A percentile compares a stretch with the other conserved stretches of the same genome.
Conservation (phyloP, 2,888 invertebrate species). For the Parnassius smintheus region DNA sequence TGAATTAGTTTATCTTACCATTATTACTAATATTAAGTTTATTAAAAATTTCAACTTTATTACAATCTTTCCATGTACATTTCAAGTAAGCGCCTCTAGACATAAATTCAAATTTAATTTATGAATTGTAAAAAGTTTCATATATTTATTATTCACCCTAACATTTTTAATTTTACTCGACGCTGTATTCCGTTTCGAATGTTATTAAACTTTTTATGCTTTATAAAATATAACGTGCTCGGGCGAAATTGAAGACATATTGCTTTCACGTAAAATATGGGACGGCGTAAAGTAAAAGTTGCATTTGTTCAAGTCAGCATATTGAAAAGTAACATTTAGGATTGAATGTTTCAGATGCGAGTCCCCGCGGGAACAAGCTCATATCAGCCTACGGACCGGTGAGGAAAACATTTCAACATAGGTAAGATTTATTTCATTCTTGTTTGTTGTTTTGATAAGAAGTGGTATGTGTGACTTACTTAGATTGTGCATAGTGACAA, state of each 20-base stretch:
- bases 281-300: constrained; percentile 54
- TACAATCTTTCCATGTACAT: constrained; percentile 6
- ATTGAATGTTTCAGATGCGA: constrained; percentile 55
- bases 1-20: no score
- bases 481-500: no score
- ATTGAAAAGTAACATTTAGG: constrained; percentile 72
- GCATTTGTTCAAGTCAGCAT: constrained; percentile 64
- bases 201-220: constrained; percentile 31
- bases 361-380: constrained; percentile 44
- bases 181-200: constrained; percentile 25
- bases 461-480: no score
- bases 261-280: constrained; percentile 52
- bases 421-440: constrained; percentile 40
- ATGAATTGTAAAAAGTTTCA: constrained; percentile 20
- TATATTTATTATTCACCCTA: constrained; percentile 20
- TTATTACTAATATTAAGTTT: no score
- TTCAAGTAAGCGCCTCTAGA: constrained; percentile 2
- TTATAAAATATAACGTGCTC: constrained; percentile 26
- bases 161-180: constrained; percentile 27
- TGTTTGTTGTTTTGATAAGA: no score
- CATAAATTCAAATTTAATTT: constrained; percentile 11
- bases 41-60: no score
- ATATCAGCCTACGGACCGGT: constrained; percentile 38
- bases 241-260: constrained; percentile 33
- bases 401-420: constrained; percentile 42